Percentiles rank a stretch among this genome's conserved stretches.
These are phyloP conservation scores for Monochamus saltuarius DNA, from an alignment of 1,140 invertebrate genomes.

Conservation along the genomic window DNA sequence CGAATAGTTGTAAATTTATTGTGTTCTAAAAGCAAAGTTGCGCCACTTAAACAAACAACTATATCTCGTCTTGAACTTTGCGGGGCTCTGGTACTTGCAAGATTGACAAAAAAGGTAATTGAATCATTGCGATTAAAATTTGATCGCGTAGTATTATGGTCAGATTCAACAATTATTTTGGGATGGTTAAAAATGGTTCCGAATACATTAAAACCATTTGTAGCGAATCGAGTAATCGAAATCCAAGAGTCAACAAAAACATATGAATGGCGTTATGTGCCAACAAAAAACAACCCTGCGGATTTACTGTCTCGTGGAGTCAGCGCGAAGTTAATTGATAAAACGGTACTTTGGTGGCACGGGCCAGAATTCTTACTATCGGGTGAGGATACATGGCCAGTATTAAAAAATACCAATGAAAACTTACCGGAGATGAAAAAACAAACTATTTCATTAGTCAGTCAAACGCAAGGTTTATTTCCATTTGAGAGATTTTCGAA, in stretches of 20 bases:
- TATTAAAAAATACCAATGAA: no score
- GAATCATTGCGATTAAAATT: constrained; percentile 11
- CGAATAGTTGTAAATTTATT: neutral
- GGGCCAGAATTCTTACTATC: neutral
- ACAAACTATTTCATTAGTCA: no score
- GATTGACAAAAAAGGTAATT: constrained; percentile 28
- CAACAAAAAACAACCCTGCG: constrained; percentile 8
- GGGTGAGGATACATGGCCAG: no score
- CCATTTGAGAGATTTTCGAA: no score
- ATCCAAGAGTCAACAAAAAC: constrained; percentile 5
- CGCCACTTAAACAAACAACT: constrained; percentile 11
- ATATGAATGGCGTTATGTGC: constrained; percentile 3
- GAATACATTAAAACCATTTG: constrained; percentile 1
- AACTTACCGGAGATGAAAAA: no score
- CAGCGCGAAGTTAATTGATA: neutral
- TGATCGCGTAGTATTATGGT: constrained; percentile 2
- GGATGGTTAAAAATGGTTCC: constrained; percentile 3
- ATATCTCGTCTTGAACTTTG: constrained; percentile 15
- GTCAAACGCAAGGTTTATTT: no score
- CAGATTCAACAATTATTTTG: constrained; percentile 4
- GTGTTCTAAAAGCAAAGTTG: constrained; percentile 12
- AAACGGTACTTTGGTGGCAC: neutral
- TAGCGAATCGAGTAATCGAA: constrained; percentile 8
- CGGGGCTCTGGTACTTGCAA: constrained; percentile 23
- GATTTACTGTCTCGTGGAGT: constrained; percentile 11